Base-by-base conservation (phyloP, 2,888 invertebrate species). In the Tigriopus californicus region DNA sequence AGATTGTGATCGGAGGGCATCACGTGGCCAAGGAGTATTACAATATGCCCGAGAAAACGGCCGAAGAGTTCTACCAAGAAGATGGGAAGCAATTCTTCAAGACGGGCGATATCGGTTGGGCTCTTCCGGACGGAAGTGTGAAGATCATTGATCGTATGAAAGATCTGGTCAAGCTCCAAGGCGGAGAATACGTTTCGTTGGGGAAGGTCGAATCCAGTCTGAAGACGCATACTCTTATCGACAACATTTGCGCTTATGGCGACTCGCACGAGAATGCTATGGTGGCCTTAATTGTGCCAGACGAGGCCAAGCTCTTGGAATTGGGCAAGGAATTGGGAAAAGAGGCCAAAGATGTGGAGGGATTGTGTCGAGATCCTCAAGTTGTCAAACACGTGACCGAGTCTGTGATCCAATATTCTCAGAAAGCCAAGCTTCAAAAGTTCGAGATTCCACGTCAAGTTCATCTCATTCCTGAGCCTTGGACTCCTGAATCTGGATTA, bases 231-330 rank as follows among this genome's bases (percentile, higher is more conserved):
- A 83, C 91, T 8, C 73, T 92, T 40, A 84, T 98, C 55, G 97
- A 98, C 71, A 97, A 97, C 74, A 86, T 97, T 70, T 98, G 97
- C 71, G 87, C 97, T 52, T 91, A 90, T 72, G 97, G 92, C 13
- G 89, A 94, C 75, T 79, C 85, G 49, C 77, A 79, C 61, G 85
- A 87, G 72, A 79, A 80, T 66, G 85, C 80, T 72, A 85, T 87
- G 10, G 89, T 94, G 62, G 92, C 91, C 58, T 77, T 97, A 60
- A 78, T 97, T 54, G 91, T 94, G 61, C 92, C 97, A 6, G 75
- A 75, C 64, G 69, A 70, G 62, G 74, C 73, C 63, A 67, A 69
- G 51, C 64, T 76, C 5, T 62, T 60, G 41, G 61, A 62, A 41
- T 52, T 65, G 22, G 62, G 61, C 4, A 18, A 42, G 18, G 58